These are phyloP conservation scores for Mnemiopsis leidyi DNA, from an alignment of 37 sponge, comb jelly and placozoan genomes.

Conservation along the genomic window DNA sequence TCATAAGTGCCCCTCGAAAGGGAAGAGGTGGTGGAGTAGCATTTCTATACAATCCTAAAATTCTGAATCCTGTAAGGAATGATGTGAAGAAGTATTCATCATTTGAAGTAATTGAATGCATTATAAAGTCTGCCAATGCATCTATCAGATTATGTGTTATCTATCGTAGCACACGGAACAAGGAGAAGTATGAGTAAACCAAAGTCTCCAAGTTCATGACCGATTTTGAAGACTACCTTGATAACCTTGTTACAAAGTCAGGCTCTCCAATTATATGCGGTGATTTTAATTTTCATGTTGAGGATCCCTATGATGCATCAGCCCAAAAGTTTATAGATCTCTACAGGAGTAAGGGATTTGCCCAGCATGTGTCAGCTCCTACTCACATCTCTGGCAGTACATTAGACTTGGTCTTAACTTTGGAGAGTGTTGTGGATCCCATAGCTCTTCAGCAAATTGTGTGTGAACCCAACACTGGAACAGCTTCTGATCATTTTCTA, in stretches of 20 bases:
- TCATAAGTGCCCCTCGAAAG: background rate
- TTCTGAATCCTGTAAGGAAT: background rate
- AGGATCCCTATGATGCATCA: background rate
- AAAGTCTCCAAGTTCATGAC: background rate
- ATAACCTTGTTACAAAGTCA: background rate
- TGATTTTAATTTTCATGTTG: too few relatives aligned
- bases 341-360: background rate
- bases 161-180: background rate
- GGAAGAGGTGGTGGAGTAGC: constrained; percentile 44
- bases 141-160: background rate
- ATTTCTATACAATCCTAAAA: background rate
- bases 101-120: constrained; percentile 5
- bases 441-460: background rate
- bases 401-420: background rate
- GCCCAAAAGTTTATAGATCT: background rate
- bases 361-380: background rate
- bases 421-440: background rate
- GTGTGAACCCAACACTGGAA: background rate
- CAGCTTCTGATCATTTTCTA: background rate
- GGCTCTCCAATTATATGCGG: too few relatives aligned
- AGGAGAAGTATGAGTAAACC: background rate
- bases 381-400: background rate
- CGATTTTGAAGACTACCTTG: background rate
- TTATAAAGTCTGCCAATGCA: background rate
- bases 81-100: background rate